Conservation (phyloP, 1,140 invertebrate genomes). For the Lethocerus indicus region DNA sequence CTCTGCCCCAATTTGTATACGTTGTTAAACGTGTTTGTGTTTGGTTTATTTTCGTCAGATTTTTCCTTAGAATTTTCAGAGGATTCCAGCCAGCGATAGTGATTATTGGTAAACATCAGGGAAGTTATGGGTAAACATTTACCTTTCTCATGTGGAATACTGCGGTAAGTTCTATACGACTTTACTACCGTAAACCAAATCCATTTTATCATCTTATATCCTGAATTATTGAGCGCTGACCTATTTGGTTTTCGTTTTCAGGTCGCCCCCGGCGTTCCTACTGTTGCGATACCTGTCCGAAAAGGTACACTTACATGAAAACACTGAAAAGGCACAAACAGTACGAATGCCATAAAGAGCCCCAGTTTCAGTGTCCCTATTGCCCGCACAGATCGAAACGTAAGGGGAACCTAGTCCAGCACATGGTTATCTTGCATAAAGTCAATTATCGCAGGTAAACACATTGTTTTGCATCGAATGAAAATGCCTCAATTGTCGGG, state of each 20-base stretch:
- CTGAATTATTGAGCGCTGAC: background rate
- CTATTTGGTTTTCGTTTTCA: constrained; percentile 1
- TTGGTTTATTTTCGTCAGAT: too few relatives aligned
- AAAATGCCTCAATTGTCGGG: too few relatives aligned
- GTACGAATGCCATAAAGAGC: constrained; percentile 26
- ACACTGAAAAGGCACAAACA: constrained; percentile 25
- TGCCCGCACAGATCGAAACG: constrained; percentile 27
- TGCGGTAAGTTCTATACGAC: background rate
- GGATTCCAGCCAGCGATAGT: too few relatives aligned
- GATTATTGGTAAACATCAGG: background rate
- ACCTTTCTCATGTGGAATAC: background rate
- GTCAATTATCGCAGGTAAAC: too few relatives aligned
- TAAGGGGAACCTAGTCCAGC: constrained; percentile 26
- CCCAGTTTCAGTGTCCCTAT: constrained; percentile 27
- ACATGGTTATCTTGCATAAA: constrained; percentile 23
- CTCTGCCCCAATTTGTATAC: too few relatives aligned
- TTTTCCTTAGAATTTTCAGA: too few relatives aligned
- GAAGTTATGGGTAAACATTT: background rate
- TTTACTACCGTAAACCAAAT: too few relatives aligned
- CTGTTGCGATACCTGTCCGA: constrained; percentile 8
- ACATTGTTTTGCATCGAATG: too few relatives aligned
- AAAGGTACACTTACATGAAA: constrained; percentile 10
- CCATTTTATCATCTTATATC: background rate
- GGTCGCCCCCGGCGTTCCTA: background rate
- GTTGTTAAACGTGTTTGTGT: too few relatives aligned